Evolutionary conservation across 2,888 invertebrate species (phyloP).

Genomic region (Athrips mouffetella): DNA sequence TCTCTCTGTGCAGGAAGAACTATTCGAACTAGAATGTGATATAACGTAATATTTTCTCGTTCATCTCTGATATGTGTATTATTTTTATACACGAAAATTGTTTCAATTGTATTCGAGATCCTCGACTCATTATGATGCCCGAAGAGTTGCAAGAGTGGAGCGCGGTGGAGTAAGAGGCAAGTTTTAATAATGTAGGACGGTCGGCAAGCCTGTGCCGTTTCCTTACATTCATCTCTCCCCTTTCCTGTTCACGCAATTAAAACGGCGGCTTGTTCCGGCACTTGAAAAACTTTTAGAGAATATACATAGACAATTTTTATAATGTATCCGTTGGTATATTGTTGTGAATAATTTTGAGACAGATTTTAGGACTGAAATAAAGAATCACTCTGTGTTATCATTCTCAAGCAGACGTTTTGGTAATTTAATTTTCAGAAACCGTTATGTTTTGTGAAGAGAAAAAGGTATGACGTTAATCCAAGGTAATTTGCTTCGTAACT

Average conservation of each 20-base stretch:
- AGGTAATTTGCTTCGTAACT: too few relatives aligned
- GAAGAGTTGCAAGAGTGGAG: slow-evolving; percentile 54
- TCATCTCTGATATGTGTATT: slow-evolving; percentile 28
- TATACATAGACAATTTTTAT: slow-evolving; percentile 67
- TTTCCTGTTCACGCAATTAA: slow-evolving; percentile 76
- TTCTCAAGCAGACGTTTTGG: too few relatives aligned
- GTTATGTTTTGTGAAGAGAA: too few relatives aligned
- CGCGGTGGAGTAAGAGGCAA: slow-evolving; percentile 65
- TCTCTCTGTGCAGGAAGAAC: too few relatives aligned
- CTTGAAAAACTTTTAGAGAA: slow-evolving; percentile 74
- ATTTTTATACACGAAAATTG: slow-evolving; percentile 41
- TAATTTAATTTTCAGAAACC: too few relatives aligned
- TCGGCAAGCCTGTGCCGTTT: slow-evolving; percentile 70
- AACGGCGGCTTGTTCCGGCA: slow-evolving; percentile 73
- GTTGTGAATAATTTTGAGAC: too few relatives aligned
- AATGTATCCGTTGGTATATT: slow-evolving; percentile 49
- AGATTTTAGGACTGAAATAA: background rate
- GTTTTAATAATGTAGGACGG: slow-evolving; percentile 75
- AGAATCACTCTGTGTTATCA: slow-evolving; percentile 3
- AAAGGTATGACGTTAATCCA: too few relatives aligned
- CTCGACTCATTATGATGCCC: slow-evolving; percentile 64
- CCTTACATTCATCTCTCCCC: slow-evolving; percentile 75
- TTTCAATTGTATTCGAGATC: slow-evolving; percentile 60
- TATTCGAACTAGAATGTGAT: too few relatives aligned
- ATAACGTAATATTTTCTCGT: too few relatives aligned